phyloP scores from a whole-genome alignment of 2,797 vertebrate genomes.

The Tangara arthus region DNA sequence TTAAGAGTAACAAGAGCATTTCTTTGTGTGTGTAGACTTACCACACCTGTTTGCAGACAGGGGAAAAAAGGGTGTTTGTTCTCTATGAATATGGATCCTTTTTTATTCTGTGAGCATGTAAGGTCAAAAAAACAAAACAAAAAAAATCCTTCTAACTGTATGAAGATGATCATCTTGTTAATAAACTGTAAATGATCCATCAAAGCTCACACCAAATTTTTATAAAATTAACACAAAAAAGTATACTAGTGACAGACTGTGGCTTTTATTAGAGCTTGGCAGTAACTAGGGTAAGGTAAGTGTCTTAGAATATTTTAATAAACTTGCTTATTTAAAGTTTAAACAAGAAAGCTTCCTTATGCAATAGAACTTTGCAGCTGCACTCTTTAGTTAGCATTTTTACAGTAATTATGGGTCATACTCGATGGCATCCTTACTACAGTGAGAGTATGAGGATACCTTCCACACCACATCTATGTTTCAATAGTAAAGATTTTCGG shows the following conservation, averaged over 20 bases:
- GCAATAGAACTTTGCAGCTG: constrained; percentile 74
- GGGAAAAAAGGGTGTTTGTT: constrained; percentile 69
- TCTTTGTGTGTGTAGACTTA: constrained; percentile 69
- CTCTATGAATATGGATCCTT: constrained; percentile 62
- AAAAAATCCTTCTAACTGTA: constrained; percentile 20
- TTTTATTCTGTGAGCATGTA: constrained; percentile 78
- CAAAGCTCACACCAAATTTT: constrained; percentile 79
- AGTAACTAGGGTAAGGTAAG: constrained; percentile 75
- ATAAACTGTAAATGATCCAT: constrained; percentile 71
- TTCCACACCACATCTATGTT: constrained; percentile 66
- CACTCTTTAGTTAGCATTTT: constrained; percentile 71
- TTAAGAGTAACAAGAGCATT: constrained; percentile 64
- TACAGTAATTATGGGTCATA: constrained; percentile 54
- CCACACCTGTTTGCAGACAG: constrained; percentile 72
- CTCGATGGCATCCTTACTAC: constrained; percentile 60
- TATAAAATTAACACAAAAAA: constrained; percentile 58
- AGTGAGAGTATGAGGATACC: constrained; percentile 62
- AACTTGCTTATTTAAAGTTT: constrained; percentile 76
- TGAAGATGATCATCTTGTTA: constrained; percentile 59
- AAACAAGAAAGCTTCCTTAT: constrained; percentile 74
- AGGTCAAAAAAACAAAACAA: background rate
- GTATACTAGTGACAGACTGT: constrained; percentile 71
- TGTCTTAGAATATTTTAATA: constrained; percentile 78
- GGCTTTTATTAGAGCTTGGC: constrained; percentile 72
- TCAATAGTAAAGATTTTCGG: constrained; percentile 63